Evolutionary conservation across 2,113 vertebrate species (phyloP), one percentile per base, ranked within the genome.

Genomic region (Theristicus caerulescens): DNA sequence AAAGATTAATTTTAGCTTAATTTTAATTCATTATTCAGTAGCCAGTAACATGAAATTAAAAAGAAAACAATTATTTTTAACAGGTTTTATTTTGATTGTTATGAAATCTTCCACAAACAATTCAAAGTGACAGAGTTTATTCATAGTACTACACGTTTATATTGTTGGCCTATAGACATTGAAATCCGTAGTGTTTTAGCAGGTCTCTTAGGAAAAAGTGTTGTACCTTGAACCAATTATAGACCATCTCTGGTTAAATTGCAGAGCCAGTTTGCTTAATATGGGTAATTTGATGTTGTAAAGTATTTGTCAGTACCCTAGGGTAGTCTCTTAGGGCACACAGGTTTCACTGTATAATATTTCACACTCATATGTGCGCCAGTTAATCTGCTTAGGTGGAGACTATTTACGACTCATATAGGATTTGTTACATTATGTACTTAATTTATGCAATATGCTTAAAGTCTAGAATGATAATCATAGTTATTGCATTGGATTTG

Each of bases 261-360:
- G 69, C 64, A 71, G 47, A 81, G 46, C 73, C 15, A 52, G 66
- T 95, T 94, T 69, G 40, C 54, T 93, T 96, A 93, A 92, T 94
- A 61, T 72, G 62, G 61, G 57, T 96, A 94, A 97, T 96, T 84
- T 96, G 91, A 87, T 72, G 86, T 93, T 92, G 77, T 96, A 92
- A 96, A 91, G 69, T 91, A 81, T 74, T 96, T 94, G 72, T 86
- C 57, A 34, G 83, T 92, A 89, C 95, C 83, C 65, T 76, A 25
- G 94, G 78, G 86, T 94, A 86, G 90, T 79, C 86, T 97, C 46
- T 59, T 72, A 94, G 80, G 69, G 57, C 83, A 79, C 70, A 76
- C 44, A 36, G 76, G 69, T 89, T 96, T 96, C 83, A 46, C 57
- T 82, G 77, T 79, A 83, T 81, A 97, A 82, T 92, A 90, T 97